These are phyloP conservation scores for Pocillopora damicornis DNA, from an alignment of 64 coral and sea anemone species.

Conservation along the genomic window DNA sequence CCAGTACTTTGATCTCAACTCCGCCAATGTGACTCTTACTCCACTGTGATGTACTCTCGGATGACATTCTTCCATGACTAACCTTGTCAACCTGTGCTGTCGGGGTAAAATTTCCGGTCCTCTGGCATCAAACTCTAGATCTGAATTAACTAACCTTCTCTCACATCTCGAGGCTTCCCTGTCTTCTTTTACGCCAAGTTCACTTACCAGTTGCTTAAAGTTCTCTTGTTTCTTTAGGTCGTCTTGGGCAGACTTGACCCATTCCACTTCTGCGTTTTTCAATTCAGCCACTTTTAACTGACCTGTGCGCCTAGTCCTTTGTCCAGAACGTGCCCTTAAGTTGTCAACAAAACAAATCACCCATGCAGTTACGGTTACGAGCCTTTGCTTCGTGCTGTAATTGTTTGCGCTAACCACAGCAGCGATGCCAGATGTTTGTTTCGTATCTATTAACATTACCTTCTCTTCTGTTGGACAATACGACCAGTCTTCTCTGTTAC, in stretches of 20 bases:
- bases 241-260: background rate
- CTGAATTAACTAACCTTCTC: conserved; percentile 37
- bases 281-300: conserved; percentile 16
- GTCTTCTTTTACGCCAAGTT: conserved; percentile 13
- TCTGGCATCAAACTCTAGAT: conserved; percentile 33
- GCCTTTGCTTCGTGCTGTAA: conserved; percentile 4
- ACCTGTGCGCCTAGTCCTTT: background rate
- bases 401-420: background rate
- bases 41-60: conserved; percentile 33
- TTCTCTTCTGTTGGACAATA: conserved; percentile 28
- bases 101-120: background rate
- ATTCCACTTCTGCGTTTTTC: background rate
- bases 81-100: background rate
- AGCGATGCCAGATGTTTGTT: background rate
- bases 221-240: background rate
- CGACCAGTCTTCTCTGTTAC: conserved; percentile 15
- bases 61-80: conserved; percentile 29
- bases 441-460: background rate
- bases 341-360: conserved; percentile 21
- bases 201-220: conserved; percentile 19
- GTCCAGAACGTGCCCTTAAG: background rate
- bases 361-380: conserved; percentile 48
- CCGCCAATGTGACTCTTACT: conserved; percentile 40
- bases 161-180: conserved; percentile 14
- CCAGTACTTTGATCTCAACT: conserved; percentile 54